phyloP scores from a whole-genome alignment of 1,140 invertebrate species.

The Lordiphosa clarofinis region DNA sequence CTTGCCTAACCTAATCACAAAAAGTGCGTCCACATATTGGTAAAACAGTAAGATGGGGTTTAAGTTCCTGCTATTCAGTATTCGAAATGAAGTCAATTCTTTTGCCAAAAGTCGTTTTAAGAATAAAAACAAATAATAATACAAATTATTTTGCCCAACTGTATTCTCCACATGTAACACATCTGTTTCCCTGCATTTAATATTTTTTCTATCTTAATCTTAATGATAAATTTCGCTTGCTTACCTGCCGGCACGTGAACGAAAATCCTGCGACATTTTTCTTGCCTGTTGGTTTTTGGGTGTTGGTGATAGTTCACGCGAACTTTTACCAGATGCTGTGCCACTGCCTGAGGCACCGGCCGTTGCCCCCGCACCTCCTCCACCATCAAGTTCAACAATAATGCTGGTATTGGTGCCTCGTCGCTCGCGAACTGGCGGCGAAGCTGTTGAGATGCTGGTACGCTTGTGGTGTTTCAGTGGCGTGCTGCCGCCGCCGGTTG shows the following conservation, averaged over 20 bases:
- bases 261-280: conserved; percentile 78
- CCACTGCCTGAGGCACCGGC: conserved; percentile 53
- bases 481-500: conserved; percentile 37
- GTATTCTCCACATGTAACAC: too few relatives aligned
- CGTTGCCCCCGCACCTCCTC: conserved; percentile 9
- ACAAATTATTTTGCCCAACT: too few relatives aligned
- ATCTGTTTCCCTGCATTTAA: conserved; percentile 7
- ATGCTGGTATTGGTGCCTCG: conserved; percentile 67
- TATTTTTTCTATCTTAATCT: conserved; percentile 1
- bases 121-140: too few relatives aligned
- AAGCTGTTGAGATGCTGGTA: conserved; percentile 61
- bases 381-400: conserved; percentile 58
- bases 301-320: conserved; percentile 74
- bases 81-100: too few relatives aligned
- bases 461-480: conserved; percentile 66
- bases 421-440: conserved; percentile 45
- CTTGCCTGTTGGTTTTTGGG: conserved; percentile 74
- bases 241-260: conserved; percentile 72
- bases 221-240: conserved; percentile 35
- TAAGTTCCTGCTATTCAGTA: too few relatives aligned
- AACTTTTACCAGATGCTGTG: conserved; percentile 68
- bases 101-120: too few relatives aligned
- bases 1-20: too few relatives aligned
- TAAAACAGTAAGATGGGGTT: too few relatives aligned
- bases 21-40: too few relatives aligned